Evolutionary conservation across 2,113 vertebrate species (phyloP).

Genomic region (Gnathonemus echidnorhynchus): DNA sequence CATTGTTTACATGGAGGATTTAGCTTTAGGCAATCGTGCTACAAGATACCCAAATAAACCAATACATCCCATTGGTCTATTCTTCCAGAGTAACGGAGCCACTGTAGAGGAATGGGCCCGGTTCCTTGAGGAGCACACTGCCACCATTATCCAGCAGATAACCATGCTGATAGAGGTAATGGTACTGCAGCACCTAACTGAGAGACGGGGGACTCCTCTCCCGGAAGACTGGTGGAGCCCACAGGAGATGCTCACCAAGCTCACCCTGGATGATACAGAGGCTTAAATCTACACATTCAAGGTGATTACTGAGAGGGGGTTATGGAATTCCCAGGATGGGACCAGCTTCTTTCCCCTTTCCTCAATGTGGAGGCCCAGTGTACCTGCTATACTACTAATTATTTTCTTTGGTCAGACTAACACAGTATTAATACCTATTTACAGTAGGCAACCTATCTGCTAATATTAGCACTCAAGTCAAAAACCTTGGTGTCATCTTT

Average conservation of each 20-base stretch:
- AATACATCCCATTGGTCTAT: background rate
- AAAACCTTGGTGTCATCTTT: background rate
- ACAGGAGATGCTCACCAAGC: background rate
- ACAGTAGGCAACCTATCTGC: background rate
- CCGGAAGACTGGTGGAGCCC: background rate
- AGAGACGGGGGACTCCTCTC: background rate
- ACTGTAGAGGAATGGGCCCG: background rate
- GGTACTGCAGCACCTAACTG: background rate
- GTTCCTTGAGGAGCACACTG: background rate
- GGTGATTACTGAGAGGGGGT: background rate
- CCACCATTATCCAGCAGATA: background rate
- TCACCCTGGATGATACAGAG: background rate
- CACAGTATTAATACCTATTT: background rate
- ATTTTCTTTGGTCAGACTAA: background rate
- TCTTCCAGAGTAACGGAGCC: background rate
- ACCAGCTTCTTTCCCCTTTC: background rate
- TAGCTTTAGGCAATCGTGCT: background rate
- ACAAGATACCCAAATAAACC: background rate
- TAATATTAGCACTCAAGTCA: background rate
- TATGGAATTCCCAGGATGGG: background rate
- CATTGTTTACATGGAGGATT: background rate
- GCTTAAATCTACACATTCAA: background rate
- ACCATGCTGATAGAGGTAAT: background rate
- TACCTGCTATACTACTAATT: background rate
- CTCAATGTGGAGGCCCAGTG: background rate